A percentile compares a stretch with the other conserved stretches of the same genome.
phyloP scores from a whole-genome alignment of 1,140 invertebrate genomes.

The Conopomorpha cramerella region DNA sequence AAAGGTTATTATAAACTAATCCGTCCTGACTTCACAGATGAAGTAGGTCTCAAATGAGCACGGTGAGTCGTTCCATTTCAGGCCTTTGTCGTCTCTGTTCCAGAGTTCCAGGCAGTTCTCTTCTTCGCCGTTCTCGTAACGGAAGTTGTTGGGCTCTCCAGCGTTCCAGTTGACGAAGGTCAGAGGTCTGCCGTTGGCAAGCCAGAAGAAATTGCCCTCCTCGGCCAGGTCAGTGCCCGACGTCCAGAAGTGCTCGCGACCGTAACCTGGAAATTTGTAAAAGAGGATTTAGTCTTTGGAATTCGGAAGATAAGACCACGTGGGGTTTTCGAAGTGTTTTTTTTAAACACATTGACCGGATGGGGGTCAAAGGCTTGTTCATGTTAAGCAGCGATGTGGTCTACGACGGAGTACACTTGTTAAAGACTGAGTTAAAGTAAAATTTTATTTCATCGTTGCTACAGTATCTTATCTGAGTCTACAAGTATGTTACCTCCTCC shows the following conservation, averaged over 20 bases:
- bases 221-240: constrained; percentile 89
- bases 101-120: constrained; percentile 89
- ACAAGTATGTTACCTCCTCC: no score
- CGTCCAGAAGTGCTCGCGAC: constrained; percentile 91
- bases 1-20: no score
- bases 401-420: no score
- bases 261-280: constrained; percentile 75
- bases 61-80: constrained; percentile 92
- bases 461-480: no score
- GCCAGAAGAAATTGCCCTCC: constrained; percentile 90
- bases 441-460: no score
- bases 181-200: constrained; percentile 84
- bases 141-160: constrained; percentile 88
- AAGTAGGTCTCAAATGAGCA: constrained; percentile 92
- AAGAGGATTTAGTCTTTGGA: no score
- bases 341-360: no score
- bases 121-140: constrained; percentile 90
- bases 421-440: no score
- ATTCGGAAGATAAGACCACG: no score
- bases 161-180: constrained; percentile 93
- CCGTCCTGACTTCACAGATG: constrained; percentile 81
- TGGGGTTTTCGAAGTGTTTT: no score
- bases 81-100: constrained; percentile 88
- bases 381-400: no score
- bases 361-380: no score